Percentiles rank a stretch among this genome's conserved stretches.
Evolutionary conservation across 1,140 invertebrate genomes (phyloP).

Genomic region (honey bee (Apis mellifera)): DNA sequence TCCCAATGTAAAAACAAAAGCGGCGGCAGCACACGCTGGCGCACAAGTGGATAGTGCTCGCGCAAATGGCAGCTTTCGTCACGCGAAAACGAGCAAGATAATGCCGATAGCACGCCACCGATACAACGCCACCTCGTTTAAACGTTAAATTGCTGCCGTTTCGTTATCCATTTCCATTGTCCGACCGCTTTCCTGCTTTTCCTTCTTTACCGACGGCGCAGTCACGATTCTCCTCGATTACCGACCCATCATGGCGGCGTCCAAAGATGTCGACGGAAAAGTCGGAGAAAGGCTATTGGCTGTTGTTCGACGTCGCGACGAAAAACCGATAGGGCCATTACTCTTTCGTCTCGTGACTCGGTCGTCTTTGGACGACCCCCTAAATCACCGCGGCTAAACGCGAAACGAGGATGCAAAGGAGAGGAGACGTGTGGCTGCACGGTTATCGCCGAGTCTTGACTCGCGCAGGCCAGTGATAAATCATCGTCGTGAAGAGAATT

Average conservation of each 20-base stretch:
- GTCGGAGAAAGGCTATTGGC: neutral
- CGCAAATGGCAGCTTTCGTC: constrained; percentile 40
- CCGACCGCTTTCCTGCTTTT: neutral
- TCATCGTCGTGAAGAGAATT: constrained; percentile 47
- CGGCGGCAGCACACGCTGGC: constrained; percentile 1
- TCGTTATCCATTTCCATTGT: constrained; percentile 27
- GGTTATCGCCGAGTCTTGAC: constrained; percentile 21
- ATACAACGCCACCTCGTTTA: constrained; percentile 41
- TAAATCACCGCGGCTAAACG: constrained; percentile 13
- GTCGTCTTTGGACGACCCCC: neutral
- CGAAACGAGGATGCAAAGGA: constrained; percentile 1
- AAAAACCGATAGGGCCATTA: neutral
- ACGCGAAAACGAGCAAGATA: constrained; percentile 41
- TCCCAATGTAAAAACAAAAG: constrained; percentile 33
- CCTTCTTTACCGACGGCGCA: neutral
- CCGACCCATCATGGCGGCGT: neutral
- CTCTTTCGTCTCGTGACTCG: neutral
- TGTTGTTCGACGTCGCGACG: neutral
- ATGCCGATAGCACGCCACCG: constrained; percentile 43
- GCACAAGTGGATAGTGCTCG: neutral
- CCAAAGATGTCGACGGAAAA: neutral
- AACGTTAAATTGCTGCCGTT: constrained; percentile 35
- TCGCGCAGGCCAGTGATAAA: neutral
- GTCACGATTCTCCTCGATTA: neutral
- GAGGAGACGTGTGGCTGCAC: neutral